Percentiles rank a stretch among this genome's conserved stretches.
Evolutionary conservation across 2,888 invertebrate genomes (phyloP).

Genomic region (Epirrita christyi): DNA sequence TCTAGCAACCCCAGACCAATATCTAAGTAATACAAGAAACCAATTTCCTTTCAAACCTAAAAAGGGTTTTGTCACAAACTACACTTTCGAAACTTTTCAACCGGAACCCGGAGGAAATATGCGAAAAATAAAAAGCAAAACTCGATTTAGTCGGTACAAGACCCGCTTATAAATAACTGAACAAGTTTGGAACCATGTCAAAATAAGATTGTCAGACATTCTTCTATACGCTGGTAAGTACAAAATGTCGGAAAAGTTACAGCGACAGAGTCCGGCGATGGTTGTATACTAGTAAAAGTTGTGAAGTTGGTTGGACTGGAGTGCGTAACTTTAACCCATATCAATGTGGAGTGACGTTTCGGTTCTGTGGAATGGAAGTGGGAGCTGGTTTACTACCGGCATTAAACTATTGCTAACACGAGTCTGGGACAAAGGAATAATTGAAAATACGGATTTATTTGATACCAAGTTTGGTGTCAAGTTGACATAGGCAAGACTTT

Average conservation of each 20-base stretch:
- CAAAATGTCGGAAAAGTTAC: constrained; percentile 12
- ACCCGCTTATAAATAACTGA: constrained; percentile 31
- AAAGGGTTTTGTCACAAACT: constrained; percentile 41
- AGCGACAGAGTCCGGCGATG: constrained; percentile 20
- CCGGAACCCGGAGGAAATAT: constrained; percentile 41
- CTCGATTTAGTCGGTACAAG: constrained; percentile 46
- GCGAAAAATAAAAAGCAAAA: constrained; percentile 50
- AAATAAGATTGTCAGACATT: constrained; percentile 2
- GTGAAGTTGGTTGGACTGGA: constrained; percentile 28
- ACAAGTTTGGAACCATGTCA: constrained; percentile 23
- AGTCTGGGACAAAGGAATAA: constrained; percentile 20
- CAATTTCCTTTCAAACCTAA: constrained; percentile 40
- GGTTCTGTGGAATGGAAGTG: constrained; percentile 32
- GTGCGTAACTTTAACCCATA: constrained; percentile 40
- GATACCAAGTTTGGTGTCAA: background rate
- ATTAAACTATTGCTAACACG: constrained; percentile 39
- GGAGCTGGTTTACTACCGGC: constrained; percentile 35
- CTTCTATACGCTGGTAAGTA: background rate
- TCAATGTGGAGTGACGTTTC: constrained; percentile 41
- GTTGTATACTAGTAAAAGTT: constrained; percentile 25
- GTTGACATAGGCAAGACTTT: background rate
- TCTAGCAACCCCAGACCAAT: constrained; percentile 16
- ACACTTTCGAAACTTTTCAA: constrained; percentile 38
- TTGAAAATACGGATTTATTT: constrained; percentile 29
- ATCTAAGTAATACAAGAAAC: constrained; percentile 38